These are phyloP conservation scores for Capitulum mitella DNA, from an alignment of 2,888 invertebrate genomes.

Conservation along the genomic window DNA sequence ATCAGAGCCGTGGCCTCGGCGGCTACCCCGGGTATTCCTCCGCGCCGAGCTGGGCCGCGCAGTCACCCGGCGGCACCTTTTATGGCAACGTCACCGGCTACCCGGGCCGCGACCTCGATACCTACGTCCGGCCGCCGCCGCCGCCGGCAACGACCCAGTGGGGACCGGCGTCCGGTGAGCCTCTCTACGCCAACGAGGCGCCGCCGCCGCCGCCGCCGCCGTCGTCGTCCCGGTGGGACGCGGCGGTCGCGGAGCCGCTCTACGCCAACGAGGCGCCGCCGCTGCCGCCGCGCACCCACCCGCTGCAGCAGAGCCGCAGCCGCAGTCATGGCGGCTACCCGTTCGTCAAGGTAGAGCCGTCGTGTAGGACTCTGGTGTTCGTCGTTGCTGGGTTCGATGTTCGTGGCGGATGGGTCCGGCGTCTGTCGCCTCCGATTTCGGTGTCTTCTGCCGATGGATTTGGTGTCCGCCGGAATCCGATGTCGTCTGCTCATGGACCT, in stretches of 20 bases:
- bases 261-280: conserved; percentile 14
- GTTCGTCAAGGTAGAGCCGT: background rate
- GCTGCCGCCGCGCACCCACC: conserved; percentile 20
- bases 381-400: too few relatives aligned
- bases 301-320: conserved; percentile 21
- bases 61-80: conserved; percentile 29
- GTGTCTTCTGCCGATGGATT: too few relatives aligned
- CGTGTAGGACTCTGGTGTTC: too few relatives aligned
- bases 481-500: too few relatives aligned
- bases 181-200: background rate
- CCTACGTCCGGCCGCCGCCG: background rate
- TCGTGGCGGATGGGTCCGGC: too few relatives aligned
- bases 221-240: too few relatives aligned
- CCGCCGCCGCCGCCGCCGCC: conserved; percentile 21
- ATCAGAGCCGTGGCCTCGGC: background rate
- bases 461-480: too few relatives aligned
- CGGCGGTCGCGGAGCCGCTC: background rate
- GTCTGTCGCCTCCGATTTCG: too few relatives aligned
- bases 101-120: background rate
- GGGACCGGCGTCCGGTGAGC: background rate
- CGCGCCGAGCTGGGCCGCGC: conserved; percentile 1
- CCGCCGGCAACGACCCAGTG: too few relatives aligned
- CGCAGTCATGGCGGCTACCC: background rate
- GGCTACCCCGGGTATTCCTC: too few relatives aligned
- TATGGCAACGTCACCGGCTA: conserved; percentile 31